These are phyloP conservation scores for Dryadula phaetusa DNA, from an alignment of 2,888 invertebrate genomes.

Conservation along the genomic window DNA sequence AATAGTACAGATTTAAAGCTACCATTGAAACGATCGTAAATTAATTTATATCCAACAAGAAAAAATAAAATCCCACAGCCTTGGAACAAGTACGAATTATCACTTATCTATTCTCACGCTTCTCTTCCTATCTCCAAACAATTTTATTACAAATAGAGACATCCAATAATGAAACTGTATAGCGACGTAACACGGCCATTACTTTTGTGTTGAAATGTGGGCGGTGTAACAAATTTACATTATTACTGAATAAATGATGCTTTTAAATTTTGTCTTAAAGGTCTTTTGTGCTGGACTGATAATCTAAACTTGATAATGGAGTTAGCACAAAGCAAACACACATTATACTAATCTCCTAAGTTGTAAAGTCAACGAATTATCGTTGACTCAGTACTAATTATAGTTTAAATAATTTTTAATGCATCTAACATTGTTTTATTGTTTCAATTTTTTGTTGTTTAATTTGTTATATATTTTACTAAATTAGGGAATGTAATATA, in stretches of 20 bases:
- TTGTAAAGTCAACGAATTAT: background rate
- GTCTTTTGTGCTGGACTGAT: slow-evolving; percentile 20
- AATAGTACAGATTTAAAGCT: slow-evolving; percentile 22
- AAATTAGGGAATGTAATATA: background rate
- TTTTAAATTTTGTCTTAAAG: slow-evolving; percentile 25
- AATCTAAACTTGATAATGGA: slow-evolving; percentile 3
- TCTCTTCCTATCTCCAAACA: slow-evolving; percentile 53
- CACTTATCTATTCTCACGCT: slow-evolving; percentile 62
- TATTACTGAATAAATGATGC: slow-evolving; percentile 29
- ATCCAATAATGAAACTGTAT: slow-evolving; percentile 41
- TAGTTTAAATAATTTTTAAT: too few relatives aligned
- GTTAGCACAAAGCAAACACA: background rate
- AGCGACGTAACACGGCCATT: slow-evolving; percentile 24
- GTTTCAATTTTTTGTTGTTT: background rate
- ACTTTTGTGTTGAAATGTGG: slow-evolving; percentile 36
- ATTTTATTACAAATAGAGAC: slow-evolving; percentile 49
- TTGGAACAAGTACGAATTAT: slow-evolving; percentile 56
- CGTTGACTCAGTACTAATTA: too few relatives aligned
- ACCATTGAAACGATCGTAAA: slow-evolving; percentile 49
- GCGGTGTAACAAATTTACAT: slow-evolving; percentile 32
- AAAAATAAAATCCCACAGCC: slow-evolving; percentile 58
- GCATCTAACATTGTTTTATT: too few relatives aligned
- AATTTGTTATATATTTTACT: background rate
- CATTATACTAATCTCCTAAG: background rate
- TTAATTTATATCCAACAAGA: slow-evolving; percentile 60